These are phyloP conservation scores for Melanophora roralis DNA, from an alignment of 2,888 invertebrate species.

Conservation along the genomic window DNA sequence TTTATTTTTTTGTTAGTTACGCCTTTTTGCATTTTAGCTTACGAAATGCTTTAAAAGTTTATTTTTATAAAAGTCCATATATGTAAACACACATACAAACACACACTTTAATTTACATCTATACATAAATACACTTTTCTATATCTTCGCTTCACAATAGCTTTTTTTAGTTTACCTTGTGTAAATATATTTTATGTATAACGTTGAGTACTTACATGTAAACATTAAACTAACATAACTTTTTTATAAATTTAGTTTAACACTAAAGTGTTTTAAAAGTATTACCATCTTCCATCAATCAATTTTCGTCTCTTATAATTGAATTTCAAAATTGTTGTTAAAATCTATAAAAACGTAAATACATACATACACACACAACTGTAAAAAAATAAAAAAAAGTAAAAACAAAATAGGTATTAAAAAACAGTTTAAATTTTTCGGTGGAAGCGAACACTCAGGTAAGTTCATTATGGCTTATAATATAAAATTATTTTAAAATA, in stretches of 20 bases:
- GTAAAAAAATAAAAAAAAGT: no score
- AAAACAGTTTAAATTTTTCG: neutral
- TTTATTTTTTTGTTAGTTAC: no score
- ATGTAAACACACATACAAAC: no score
- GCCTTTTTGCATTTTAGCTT: no score
- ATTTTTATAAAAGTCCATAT: no score
- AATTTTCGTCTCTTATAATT: conserved; percentile 42
- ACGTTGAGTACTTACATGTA: neutral
- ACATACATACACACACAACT: neutral
- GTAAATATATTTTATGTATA: neutral
- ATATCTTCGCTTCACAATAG: conserved; percentile 11
- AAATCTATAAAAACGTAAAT: neutral
- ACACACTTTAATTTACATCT: conserved; percentile 52
- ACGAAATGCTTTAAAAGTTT: no score
- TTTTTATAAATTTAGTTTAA: neutral
- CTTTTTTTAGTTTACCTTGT: conserved; percentile 51
- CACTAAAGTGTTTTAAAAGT: conserved; percentile 5
- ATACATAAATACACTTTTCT: conserved; percentile 41
- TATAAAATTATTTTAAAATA: no score
- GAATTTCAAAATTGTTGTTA: conserved; percentile 67
- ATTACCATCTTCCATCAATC: neutral
- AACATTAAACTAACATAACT: conserved; percentile 35
- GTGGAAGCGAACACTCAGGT: neutral
- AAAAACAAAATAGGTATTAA: neutral
- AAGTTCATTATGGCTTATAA: no score